phyloP scores from a whole-genome alignment of 2,888 invertebrate species.

The Sipha maydis region DNA sequence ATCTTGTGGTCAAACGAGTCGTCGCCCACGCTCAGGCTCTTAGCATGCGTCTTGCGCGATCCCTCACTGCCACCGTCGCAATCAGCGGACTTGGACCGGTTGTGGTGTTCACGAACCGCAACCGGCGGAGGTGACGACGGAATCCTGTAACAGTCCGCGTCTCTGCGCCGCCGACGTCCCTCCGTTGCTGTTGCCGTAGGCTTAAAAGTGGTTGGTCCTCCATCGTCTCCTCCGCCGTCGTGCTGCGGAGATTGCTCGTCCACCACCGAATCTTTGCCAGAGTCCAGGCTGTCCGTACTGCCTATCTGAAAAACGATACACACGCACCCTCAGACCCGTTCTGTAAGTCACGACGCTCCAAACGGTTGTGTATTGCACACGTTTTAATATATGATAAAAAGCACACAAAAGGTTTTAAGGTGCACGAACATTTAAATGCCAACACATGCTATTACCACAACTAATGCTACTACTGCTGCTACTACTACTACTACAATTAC shows the following conservation, averaged over 20 bases:
- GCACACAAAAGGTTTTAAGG: too few species aligned
- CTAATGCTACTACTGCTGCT: too few species aligned
- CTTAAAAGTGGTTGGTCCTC: constrained; percentile 62
- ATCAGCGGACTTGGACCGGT: constrained; percentile 48
- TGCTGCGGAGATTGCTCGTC: constrained; percentile 63
- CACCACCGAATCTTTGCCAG: constrained; percentile 63
- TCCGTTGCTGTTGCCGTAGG: neutral
- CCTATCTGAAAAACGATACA: constrained; percentile 52
- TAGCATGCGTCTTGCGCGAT: constrained; percentile 55
- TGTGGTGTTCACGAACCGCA: constrained; percentile 38
- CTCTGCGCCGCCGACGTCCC: neutral
- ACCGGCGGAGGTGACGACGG: neutral
- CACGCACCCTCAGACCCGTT: neutral
- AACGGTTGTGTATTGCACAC: too few species aligned
- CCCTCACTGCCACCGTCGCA: neutral
- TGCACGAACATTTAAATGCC: neutral
- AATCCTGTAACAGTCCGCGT: neutral
- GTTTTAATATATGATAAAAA: too few species aligned
- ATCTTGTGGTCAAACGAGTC: constrained; percentile 70
- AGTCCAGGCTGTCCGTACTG: constrained; percentile 63
- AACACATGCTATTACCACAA: too few species aligned
- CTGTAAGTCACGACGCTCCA: neutral
- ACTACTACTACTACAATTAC: too few species aligned
- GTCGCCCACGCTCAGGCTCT: constrained; percentile 62
- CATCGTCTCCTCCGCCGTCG: constrained; percentile 64